phyloP scores from a whole-genome alignment of 2,888 invertebrate species.

The Griposia aprilina region DNA sequence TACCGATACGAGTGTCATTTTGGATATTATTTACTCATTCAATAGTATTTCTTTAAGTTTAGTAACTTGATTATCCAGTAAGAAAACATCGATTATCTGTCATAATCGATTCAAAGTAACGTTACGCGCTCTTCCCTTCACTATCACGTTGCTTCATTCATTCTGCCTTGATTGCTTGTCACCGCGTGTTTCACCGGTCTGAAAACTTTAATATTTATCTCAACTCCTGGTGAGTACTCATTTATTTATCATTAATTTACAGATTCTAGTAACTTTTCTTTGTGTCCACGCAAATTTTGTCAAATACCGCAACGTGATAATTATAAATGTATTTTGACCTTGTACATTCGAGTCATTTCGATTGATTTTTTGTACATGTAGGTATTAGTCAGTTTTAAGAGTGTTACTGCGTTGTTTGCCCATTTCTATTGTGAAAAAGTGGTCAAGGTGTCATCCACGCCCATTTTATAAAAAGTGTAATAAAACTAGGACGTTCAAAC shows the following conservation, averaged over 20 bases:
- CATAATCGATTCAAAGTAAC: conserved; percentile 22
- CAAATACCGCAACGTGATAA: neutral
- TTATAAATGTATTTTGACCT: conserved; percentile 60
- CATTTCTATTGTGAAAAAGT: conserved; percentile 25
- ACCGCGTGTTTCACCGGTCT: conserved; percentile 81
- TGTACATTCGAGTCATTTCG: conserved; percentile 61
- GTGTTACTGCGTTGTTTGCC: conserved; percentile 52
- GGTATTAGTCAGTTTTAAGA: conserved; percentile 50
- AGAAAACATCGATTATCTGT: neutral
- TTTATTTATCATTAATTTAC: conserved; percentile 35
- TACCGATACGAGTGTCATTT: neutral
- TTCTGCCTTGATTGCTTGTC: conserved; percentile 67
- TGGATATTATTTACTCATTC: neutral
- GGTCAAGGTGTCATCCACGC: neutral
- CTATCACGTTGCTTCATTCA: conserved; percentile 15
- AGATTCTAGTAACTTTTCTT: conserved; percentile 43
- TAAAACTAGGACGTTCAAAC: neutral
- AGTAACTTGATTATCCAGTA: too few species aligned
- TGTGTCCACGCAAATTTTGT: neutral
- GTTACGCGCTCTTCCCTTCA: conserved; percentile 16
- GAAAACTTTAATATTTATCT: conserved; percentile 69
- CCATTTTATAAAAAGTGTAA: neutral
- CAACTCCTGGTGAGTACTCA: conserved; percentile 73
- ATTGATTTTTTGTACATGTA: conserved; percentile 67
- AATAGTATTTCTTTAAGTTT: neutral